Percentiles rank a stretch among this genome's conserved stretches.
phyloP scores from a whole-genome alignment of 2,888 invertebrate species.

The Phaedon cochleariae region DNA sequence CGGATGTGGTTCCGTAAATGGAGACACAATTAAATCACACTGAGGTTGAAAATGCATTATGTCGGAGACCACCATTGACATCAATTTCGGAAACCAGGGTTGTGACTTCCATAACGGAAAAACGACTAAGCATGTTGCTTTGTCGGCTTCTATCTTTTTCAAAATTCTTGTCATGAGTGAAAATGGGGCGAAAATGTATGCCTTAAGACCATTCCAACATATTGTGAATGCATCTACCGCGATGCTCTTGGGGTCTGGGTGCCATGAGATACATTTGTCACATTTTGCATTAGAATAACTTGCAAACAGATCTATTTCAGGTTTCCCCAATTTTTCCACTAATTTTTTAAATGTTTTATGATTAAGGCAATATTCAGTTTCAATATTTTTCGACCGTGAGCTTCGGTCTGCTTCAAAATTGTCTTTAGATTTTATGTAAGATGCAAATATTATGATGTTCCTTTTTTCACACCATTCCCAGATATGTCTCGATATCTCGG shows the following conservation, averaged over 20 bases:
- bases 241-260: not conserved
- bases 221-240: conserved; percentile 12
- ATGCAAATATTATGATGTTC: too few species aligned
- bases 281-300: conserved; percentile 14
- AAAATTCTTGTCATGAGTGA: conserved; percentile 11
- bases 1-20: conserved; percentile 6
- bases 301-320: conserved; percentile 8
- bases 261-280: conserved; percentile 12
- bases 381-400: not conserved
- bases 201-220: not conserved
- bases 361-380: conserved; percentile 12
- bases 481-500: not conserved
- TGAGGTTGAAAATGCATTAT: not conserved
- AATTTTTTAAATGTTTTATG: conserved; percentile 9
- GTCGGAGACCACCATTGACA: conserved; percentile 1
- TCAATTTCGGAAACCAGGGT: conserved; percentile 16
- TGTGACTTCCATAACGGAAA: conserved; percentile 13
- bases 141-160: not conserved
- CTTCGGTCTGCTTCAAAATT: not conserved
- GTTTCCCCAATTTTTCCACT: conserved; percentile 25
- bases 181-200: not conserved
- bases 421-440: too few species aligned
- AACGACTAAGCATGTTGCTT: conserved; percentile 14
- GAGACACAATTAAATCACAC: conserved; percentile 10
- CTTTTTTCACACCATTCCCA: conserved; percentile 10